Evolutionary conservation across 2,888 invertebrate species (phyloP).

Genomic region (Lasioglossum pauxillum): DNA sequence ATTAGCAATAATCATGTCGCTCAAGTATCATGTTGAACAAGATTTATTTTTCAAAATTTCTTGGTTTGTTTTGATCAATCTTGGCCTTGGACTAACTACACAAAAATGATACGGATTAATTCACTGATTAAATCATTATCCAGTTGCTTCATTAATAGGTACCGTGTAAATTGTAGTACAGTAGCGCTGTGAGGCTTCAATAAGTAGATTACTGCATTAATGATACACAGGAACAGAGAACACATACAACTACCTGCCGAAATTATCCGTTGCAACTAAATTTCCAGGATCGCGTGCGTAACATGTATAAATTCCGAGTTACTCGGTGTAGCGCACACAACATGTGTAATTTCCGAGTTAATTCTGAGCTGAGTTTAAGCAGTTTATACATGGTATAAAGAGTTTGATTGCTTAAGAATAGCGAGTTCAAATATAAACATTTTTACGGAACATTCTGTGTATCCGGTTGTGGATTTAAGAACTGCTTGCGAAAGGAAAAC

Average conservation of each 20-base stretch:
- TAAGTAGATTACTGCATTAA: background rate
- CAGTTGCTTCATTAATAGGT: background rate
- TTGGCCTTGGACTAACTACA: background rate
- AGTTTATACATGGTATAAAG: background rate
- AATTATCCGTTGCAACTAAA: background rate
- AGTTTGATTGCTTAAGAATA: background rate
- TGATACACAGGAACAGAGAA: background rate
- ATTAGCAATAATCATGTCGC: too few relatives aligned
- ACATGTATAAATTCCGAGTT: background rate
- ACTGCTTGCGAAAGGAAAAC: background rate
- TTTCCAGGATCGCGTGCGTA: background rate
- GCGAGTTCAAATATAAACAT: background rate
- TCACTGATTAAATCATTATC: background rate
- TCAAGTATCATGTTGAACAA: background rate
- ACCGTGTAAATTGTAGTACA: background rate
- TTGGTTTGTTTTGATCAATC: background rate
- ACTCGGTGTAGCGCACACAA: background rate
- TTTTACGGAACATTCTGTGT: background rate
- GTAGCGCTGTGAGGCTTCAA: background rate
- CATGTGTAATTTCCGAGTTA: background rate
- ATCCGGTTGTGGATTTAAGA: background rate
- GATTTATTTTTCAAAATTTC: background rate
- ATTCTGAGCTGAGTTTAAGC: background rate
- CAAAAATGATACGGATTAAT: background rate
- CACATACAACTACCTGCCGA: background rate